phyloP scores from a whole-genome alignment of 2,888 invertebrate species.

The Brachyptera risi region DNA sequence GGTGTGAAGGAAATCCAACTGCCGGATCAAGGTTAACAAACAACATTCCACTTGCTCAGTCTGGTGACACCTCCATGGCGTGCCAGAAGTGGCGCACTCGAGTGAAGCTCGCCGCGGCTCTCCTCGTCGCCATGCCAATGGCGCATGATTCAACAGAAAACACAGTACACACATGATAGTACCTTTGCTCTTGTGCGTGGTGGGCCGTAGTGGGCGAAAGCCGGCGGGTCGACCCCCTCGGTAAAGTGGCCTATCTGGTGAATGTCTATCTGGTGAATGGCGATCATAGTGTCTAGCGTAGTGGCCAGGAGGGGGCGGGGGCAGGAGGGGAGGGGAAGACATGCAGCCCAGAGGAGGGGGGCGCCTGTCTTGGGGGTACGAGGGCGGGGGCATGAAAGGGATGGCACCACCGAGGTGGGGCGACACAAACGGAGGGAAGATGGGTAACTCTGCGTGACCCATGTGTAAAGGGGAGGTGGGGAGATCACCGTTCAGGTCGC shows the following conservation, averaged over 20 bases:
- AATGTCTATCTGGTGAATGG: conserved; percentile 6
- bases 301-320: conserved; percentile 45
- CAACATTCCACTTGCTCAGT: no score
- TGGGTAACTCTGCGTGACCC: no score
- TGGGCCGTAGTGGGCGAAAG: conserved; percentile 26
- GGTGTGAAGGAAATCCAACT: no score
- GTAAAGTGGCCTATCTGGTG: conserved; percentile 16
- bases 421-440: no score
- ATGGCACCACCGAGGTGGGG: no score
- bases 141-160: conserved; percentile 27
- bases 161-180: conserved; percentile 19
- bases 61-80: conserved; percentile 27
- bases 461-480: no score
- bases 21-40: no score
- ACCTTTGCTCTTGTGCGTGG: conserved; percentile 17
- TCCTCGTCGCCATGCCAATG: conserved; percentile 29
- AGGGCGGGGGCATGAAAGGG: no score
- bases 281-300: conserved; percentile 15
- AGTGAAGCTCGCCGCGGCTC: conserved; percentile 34
- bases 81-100: conserved; percentile 36
- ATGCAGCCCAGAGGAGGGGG: conserved; percentile 45
- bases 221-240: no score
- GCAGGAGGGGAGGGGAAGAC: conserved; percentile 44
- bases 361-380: conserved; percentile 37
- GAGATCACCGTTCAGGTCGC: no score